Evolutionary conservation across 1,140 invertebrate species (phyloP).

Genomic region (Oncopeltus fasciatus): DNA sequence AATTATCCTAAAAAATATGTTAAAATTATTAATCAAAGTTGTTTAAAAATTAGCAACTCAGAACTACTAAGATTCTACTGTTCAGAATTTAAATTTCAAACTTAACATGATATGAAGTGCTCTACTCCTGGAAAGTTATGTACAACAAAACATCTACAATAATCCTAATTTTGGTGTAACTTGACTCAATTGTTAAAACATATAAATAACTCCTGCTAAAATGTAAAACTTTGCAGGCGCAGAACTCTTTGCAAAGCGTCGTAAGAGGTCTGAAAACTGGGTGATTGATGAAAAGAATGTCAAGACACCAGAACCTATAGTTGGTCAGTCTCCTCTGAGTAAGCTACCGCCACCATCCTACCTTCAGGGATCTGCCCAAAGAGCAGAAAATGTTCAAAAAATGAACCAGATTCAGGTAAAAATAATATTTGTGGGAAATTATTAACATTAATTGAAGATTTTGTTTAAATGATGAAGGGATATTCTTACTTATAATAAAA

Average conservation of each 20-base stretch:
- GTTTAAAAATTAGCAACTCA: no score
- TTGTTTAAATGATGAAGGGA: not conserved
- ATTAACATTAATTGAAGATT: no score
- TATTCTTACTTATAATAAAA: not conserved
- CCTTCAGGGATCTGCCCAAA: slow-evolving; percentile 31
- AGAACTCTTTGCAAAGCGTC: slow-evolving; percentile 72
- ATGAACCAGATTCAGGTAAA: slow-evolving; percentile 39
- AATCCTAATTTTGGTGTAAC: no score
- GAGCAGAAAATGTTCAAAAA: slow-evolving; percentile 36
- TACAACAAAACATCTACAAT: no score
- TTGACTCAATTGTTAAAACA: no score
- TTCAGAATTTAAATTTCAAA: no score
- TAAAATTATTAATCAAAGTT: no score
- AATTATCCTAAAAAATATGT: no score
- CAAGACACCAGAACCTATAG: slow-evolving; percentile 21
- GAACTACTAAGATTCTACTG: no score
- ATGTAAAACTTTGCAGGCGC: slow-evolving; percentile 60
- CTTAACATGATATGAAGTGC: no score
- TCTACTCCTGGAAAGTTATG: no score
- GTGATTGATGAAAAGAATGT: slow-evolving; percentile 59
- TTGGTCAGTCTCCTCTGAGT: slow-evolving; percentile 26
- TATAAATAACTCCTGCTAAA: no score
- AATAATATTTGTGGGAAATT: not conserved
- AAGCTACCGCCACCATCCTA: slow-evolving; percentile 30
- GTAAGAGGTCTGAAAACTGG: slow-evolving; percentile 74